phyloP scores from a whole-genome alignment of 2,113 vertebrate species.

The Odocoileus hemionus region DNA sequence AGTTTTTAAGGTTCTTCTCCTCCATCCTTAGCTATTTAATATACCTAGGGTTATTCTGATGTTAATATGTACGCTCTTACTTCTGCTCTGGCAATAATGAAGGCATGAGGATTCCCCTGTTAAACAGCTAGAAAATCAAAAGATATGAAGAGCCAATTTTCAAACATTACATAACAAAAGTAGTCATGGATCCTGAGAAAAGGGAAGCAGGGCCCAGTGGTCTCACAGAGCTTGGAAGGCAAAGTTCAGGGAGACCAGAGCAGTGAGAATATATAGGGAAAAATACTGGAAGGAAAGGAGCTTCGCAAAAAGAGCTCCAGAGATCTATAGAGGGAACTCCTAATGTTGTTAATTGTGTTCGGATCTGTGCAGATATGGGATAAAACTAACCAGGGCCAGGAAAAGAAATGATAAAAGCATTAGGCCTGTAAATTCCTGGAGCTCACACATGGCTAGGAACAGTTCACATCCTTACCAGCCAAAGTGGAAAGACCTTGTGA shows the following conservation, averaged over 20 bases:
- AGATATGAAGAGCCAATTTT: background rate
- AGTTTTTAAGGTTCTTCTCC: background rate
- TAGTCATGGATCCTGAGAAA: background rate
- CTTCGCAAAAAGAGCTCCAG: background rate
- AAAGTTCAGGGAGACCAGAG: background rate
- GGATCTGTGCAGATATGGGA: background rate
- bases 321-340: background rate
- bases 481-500: background rate
- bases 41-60: background rate
- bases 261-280: background rate
- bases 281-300: background rate
- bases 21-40: background rate
- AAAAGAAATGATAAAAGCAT: background rate
- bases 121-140: background rate
- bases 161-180: background rate
- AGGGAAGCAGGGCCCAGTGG: background rate
- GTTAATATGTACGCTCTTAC: background rate
- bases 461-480: background rate
- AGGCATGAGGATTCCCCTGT: background rate
- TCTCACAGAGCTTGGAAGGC: background rate
- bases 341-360: background rate
- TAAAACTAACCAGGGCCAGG: background rate
- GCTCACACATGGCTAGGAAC: background rate
- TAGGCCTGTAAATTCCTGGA: background rate
- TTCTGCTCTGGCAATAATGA: background rate